A percentile compares a stretch with the other conserved stretches of the same genome.
Evolutionary conservation across 2,888 invertebrate genomes (phyloP).

Genomic region (Glaucopsyche alexis): DNA sequence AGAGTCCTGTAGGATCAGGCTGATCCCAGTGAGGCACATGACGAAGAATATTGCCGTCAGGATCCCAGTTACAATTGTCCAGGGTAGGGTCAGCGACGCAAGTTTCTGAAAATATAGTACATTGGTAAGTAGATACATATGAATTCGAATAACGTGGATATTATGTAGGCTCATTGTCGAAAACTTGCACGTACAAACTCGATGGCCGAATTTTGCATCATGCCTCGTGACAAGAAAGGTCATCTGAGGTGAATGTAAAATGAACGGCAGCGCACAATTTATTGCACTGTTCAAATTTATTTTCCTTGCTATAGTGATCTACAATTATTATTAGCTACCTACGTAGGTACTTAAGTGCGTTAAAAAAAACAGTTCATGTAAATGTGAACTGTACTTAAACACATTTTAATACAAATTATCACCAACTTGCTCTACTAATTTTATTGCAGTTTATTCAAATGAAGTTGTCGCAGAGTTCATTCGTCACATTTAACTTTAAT

Average conservation of each 20-base stretch:
- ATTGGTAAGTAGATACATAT: background rate
- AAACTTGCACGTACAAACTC: background rate
- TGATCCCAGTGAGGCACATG: conserved; percentile 65
- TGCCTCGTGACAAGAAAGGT: background rate
- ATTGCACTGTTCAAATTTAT: no score
- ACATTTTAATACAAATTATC: conserved; percentile 7
- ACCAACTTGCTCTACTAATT: conserved; percentile 1
- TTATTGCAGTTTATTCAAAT: conserved; percentile 10
- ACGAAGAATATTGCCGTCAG: conserved; percentile 66
- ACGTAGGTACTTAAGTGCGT: no score
- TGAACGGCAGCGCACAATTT: background rate
- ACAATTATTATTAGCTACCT: no score
- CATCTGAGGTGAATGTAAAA: no score
- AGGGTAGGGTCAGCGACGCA: conserved; percentile 65
- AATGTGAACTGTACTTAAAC: background rate
- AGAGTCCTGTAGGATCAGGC: conserved; percentile 67
- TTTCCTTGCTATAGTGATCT: no score
- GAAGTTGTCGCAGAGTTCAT: background rate
- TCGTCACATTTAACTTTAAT: background rate
- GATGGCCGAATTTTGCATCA: background rate
- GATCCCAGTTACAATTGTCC: conserved; percentile 73
- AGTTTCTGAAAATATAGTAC: conserved; percentile 54
- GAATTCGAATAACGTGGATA: no score
- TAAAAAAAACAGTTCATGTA: background rate
- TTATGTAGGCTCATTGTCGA: background rate